phyloP scores from a whole-genome alignment of 2,797 vertebrate species.

The Danio jaintianensis region DNA sequence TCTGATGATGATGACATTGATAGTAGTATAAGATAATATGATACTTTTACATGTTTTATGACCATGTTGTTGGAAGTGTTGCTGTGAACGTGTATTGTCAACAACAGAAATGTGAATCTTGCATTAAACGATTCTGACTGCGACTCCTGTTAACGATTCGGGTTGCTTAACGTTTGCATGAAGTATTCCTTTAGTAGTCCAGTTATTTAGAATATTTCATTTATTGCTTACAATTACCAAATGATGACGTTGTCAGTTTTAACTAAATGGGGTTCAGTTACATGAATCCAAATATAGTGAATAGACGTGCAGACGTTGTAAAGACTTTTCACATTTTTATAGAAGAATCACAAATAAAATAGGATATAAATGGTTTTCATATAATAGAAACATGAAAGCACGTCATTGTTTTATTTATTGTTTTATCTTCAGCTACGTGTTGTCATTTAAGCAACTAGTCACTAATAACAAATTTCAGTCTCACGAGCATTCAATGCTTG shows the following conservation, averaged over 20 bases:
- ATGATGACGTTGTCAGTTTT: not conserved
- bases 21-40: too few relatives aligned
- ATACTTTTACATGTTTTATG: not conserved
- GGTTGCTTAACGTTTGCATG: not conserved
- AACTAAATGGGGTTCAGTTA: too few relatives aligned
- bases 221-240: not conserved
- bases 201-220: not conserved
- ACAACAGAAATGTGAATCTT: constrained; percentile 23
- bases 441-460: not conserved
- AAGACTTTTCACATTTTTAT: not conserved
- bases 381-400: not conserved
- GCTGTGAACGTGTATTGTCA: constrained; percentile 56
- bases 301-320: not conserved
- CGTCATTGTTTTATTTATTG: not conserved
- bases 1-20: not conserved
- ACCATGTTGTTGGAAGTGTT: constrained; percentile 35
- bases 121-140: not conserved
- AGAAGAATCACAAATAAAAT: not conserved
- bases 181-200: not conserved
- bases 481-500: not conserved
- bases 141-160: not conserved
- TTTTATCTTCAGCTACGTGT: not conserved
- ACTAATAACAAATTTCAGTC: too few relatives aligned
- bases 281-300: not conserved
- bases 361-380: not conserved